A percentile compares a stretch with the other conserved stretches of the same genome.
phyloP scores from a whole-genome alignment of 1,140 invertebrate species.

The Myzus persicae region DNA sequence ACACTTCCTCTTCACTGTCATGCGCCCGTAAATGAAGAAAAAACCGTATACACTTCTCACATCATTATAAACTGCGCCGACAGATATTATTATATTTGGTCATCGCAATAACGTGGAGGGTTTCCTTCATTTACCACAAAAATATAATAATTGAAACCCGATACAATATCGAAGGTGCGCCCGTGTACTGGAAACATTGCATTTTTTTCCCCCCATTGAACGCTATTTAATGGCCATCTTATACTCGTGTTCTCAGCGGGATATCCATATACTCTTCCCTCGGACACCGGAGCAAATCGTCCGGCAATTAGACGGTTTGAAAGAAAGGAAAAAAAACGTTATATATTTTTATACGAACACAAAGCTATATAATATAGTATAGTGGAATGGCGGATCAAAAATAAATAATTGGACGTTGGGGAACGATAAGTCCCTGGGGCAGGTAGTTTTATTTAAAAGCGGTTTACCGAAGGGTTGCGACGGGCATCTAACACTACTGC shows the following conservation, averaged over 20 bases:
- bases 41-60: not conserved
- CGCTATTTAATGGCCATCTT: constrained; percentile 50
- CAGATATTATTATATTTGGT: constrained; percentile 45
- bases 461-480: constrained; percentile 45
- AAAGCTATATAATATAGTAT: not conserved
- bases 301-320: constrained; percentile 51
- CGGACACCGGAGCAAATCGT: constrained; percentile 43
- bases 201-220: constrained; percentile 10
- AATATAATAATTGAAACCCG: constrained; percentile 56
- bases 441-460: constrained; percentile 45
- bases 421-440: constrained; percentile 28
- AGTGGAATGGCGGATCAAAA: not conserved
- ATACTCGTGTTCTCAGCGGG: constrained; percentile 39
- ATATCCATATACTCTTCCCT: constrained; percentile 31
- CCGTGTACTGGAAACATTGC: not conserved
- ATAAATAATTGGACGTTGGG: constrained; percentile 54
- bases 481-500: not conserved
- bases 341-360: constrained; percentile 39
- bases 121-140: constrained; percentile 49
- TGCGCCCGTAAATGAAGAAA: not conserved
- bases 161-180: constrained; percentile 27
- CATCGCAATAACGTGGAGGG: constrained; percentile 41
- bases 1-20: constrained; percentile 28
- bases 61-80: constrained; percentile 46
- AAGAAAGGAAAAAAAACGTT: constrained; percentile 28